Evolutionary conservation across 2,113 vertebrate genomes (phyloP), one percentile per base, ranked within the genome.

Genomic region (Atlantisia rogersi): DNA sequence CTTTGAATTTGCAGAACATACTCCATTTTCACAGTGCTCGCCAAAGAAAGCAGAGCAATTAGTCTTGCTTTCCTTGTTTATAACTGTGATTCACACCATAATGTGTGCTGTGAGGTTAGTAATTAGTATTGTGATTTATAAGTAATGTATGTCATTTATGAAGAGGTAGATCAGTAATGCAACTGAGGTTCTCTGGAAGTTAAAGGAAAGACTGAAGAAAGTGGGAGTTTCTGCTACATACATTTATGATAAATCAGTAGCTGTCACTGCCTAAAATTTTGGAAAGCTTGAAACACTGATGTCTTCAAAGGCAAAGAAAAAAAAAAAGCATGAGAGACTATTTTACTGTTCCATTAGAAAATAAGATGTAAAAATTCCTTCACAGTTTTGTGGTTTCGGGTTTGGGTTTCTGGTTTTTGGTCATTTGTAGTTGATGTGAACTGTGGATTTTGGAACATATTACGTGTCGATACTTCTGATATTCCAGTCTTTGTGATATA

Each of bases 401-500:
- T 46, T 46, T 46, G 44, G 44, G 44, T 46, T 14, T 84, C 12
- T 2, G 40, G 58, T 22, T 92, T 77, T 31, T 53, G 22, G 42
- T 77, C 40, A 40, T 96, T 96, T 48, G 62, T 6, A 89, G 40
- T 50, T 62, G 32, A 75, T 95, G 70, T 50, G 52, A 94, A 62
- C 22, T 91, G 18, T 80, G 74, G 55, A 70, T 44, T 97, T 94
- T 93, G 68, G 46, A 92, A 20, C 12, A 42, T 95, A 48, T 95
- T 95, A 90, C 83, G 62, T 90, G 63, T 42, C 55, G 87, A n/a
- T 5, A 15, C 22, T 96, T 78, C 64, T 94, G 90, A 88, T 90
- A 35, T 58, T 74, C 52, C 78, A 44, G 79, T 96, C 60, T 94
- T 96, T 97, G 76, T 46, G 96, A 94, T 88, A 42, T 76, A 94